A percentile compares a stretch with the other conserved stretches of the same genome.
Evolutionary conservation across 2,888 invertebrate species (phyloP).

Genomic region (Hypsopygia costalis): DNA sequence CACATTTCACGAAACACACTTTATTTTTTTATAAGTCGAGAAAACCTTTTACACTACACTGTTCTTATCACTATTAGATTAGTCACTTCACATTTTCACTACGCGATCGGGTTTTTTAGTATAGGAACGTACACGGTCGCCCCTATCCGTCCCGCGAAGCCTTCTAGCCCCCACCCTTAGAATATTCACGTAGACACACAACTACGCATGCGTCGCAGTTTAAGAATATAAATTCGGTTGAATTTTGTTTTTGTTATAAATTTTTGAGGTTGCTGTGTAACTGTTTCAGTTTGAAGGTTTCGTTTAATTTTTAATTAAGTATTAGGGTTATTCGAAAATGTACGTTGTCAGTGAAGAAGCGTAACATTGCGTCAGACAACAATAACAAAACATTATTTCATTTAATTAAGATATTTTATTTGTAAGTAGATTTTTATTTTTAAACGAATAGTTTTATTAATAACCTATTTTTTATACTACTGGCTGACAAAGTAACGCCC

Average conservation of each 20-base stretch:
- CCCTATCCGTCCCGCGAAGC: not conserved
- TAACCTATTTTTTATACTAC: too few relatives aligned
- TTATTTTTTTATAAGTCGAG: not conserved
- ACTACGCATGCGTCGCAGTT: conserved; percentile 4
- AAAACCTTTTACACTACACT: not conserved
- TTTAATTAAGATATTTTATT: too few relatives aligned
- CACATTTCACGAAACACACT: not conserved
- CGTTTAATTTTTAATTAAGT: too few relatives aligned
- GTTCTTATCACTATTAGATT: not conserved
- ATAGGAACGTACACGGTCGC: not conserved
- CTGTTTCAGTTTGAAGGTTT: too few relatives aligned
- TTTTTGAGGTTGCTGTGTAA: not conserved
- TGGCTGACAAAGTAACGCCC: too few relatives aligned
- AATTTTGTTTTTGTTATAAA: not conserved
- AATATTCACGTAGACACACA: not conserved
- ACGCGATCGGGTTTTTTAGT: not conserved
- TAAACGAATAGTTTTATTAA: too few relatives aligned
- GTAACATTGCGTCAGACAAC: too few relatives aligned
- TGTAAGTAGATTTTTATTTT: too few relatives aligned
- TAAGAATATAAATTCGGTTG: too few relatives aligned
- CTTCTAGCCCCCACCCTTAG: conserved; percentile 5
- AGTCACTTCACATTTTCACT: conserved; percentile 4
- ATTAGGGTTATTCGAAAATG: too few relatives aligned
- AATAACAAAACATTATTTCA: too few relatives aligned
- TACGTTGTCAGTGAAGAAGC: too few relatives aligned